Percentiles rank a stretch among this genome's conserved stretches.
Evolutionary conservation across 2,113 vertebrate species (phyloP).

Genomic region (Hypomesus transpacificus): DNA sequence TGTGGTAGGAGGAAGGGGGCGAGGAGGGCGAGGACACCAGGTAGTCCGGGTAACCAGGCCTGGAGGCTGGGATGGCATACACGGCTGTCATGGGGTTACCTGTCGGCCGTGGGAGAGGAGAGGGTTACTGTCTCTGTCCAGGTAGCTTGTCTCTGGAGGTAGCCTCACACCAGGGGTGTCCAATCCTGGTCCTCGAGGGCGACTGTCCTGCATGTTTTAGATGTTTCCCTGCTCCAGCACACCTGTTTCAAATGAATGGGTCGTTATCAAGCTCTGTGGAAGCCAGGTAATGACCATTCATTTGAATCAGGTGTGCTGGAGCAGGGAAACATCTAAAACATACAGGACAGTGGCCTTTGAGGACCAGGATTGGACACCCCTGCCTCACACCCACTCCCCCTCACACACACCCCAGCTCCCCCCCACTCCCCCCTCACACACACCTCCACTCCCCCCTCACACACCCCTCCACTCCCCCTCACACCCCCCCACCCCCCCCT

Average conservation of each 20-base stretch:
- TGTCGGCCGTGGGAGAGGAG: slow-evolving; percentile 44
- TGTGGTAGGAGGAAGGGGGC: slow-evolving; percentile 87
- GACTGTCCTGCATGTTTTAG: no score
- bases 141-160: no score
- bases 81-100: slow-evolving; percentile 95
- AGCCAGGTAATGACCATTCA: no score
- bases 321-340: no score
- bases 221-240: no score
- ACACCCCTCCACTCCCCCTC: background rate
- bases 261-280: no score
- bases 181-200: no score
- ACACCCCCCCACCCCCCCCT: background rate
- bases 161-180: background rate
- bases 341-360: no score
- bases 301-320: no score
- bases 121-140: background rate
- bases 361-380: no score
- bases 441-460: slow-evolving; percentile 6
- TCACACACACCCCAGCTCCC: background rate
- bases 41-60: slow-evolving; percentile 87
- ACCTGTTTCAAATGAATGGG: no score
- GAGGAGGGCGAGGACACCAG: slow-evolving; percentile 87
- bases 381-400: background rate
- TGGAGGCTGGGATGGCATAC: slow-evolving; percentile 92
- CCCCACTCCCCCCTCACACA: background rate